Conservation (phyloP, 2,113 vertebrate species). For the Strigops habroptila region DNA sequence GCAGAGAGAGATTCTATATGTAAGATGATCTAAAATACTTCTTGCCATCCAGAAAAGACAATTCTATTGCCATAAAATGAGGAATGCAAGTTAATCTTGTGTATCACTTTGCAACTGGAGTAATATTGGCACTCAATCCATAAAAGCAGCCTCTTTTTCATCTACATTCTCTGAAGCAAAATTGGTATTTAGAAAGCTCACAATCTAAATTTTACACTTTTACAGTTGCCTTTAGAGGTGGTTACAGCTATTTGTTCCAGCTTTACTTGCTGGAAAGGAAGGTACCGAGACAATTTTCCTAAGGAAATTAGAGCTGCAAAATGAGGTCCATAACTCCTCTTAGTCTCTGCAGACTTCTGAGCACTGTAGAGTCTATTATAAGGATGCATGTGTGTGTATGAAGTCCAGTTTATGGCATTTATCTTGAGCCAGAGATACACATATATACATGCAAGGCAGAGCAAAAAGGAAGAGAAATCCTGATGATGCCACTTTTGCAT, state of each 20-base stretch:
- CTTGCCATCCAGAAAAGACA: not conserved
- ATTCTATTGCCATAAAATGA: not conserved
- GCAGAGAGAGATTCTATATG: not conserved
- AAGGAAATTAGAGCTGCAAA: not conserved
- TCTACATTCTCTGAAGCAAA: not conserved
- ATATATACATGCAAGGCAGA: not conserved
- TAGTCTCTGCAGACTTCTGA: not conserved
- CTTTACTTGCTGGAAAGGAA: not conserved
- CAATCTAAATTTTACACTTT: not conserved
- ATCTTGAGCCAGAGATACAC: not conserved
- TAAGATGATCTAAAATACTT: not conserved
- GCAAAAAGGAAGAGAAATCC: not conserved
- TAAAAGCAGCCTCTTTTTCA: not conserved
- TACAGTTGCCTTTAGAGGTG: not conserved
- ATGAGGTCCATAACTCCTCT: not conserved
- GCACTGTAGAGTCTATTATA: not conserved
- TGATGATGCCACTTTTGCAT: not conserved
- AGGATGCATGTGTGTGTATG: not conserved
- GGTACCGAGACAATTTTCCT: not conserved
- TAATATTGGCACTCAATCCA: not conserved
- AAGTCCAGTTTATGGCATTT: not conserved
- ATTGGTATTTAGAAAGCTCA: not conserved
- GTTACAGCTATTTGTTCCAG: not conserved
- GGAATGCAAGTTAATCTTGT: not conserved
- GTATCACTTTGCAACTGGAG: not conserved